phyloP scores from a whole-genome alignment of 2,888 invertebrate species.

The Masnerella sp. region DNA sequence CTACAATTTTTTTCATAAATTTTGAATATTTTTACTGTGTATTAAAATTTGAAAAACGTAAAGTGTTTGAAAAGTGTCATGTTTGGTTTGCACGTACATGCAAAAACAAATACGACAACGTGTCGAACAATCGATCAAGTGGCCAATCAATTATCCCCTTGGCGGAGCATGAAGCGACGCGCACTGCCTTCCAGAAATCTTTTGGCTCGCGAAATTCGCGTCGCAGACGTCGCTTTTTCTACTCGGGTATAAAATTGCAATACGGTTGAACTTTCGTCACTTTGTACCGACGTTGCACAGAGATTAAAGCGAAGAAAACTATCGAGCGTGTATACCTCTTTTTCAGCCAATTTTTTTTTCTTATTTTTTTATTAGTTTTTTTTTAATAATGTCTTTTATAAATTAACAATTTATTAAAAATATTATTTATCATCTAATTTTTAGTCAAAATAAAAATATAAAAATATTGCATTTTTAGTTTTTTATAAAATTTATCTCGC shows the following conservation, averaged over 20 bases:
- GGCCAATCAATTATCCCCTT: slow-evolving; percentile 74
- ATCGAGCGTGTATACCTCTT: slow-evolving; percentile 62
- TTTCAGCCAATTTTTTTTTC: slow-evolving; percentile 10
- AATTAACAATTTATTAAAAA: too few species aligned
- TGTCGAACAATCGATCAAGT: slow-evolving; percentile 67
- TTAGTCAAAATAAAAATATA: too few species aligned
- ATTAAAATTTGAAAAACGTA: neutral
- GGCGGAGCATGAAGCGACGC: slow-evolving; percentile 68
- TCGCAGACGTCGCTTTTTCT: slow-evolving; percentile 62
- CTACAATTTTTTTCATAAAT: neutral
- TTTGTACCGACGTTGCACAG: slow-evolving; percentile 46
- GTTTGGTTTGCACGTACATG: slow-evolving; percentile 14
- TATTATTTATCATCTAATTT: too few species aligned
- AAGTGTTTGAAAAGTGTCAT: neutral
- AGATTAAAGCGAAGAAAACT: slow-evolving; percentile 60
- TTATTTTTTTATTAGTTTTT: too few species aligned
- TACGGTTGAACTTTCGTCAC: slow-evolving; percentile 51
- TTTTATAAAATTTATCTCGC: too few species aligned
- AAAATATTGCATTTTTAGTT: too few species aligned
- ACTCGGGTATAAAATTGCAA: slow-evolving; percentile 67
- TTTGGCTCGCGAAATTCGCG: slow-evolving; percentile 54
- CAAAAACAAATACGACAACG: slow-evolving; percentile 38
- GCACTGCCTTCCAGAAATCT: slow-evolving; percentile 60
- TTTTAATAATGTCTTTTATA: too few species aligned
- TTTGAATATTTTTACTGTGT: neutral